Base-by-base conservation (phyloP, 2,888 invertebrate genomes). In the Furcula furcula region DNA sequence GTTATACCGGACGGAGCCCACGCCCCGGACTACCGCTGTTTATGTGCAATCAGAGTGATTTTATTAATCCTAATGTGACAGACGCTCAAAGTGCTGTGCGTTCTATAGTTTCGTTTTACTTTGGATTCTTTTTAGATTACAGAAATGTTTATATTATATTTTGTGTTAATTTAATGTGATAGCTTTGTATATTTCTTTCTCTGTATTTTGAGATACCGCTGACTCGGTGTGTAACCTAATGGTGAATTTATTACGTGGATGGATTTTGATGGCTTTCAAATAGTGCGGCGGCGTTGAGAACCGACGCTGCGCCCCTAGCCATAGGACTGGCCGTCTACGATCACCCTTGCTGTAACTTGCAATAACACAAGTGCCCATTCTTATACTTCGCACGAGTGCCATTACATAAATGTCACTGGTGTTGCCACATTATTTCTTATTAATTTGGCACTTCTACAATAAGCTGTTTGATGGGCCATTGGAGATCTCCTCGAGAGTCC, bases 121-220 rank as follows among this genome's bases (percentile, higher is more conserved):
- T 85, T 78, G 74, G 77, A 76, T 80, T 75, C 53, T 71, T 78
- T 83, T 83, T 80, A 79, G 79, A 76, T 76, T 76, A 80, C 77
- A 82, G 63, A 77, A 69, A 82, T 84, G 83, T 85, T 83, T 76
- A 81, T 85, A 82, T 76, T 85, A 83, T 86, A 84, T 85, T 85
- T 82, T 87, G 84, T 82, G 79, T 87, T 86, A 82, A 81, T 83
- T 85, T 86, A 81, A 87, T 84, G 85, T 86, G 86, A 86, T 86
- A 86, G 85, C 82, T 83, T 84, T 88, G 85, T 87, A 88, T 81
- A 86, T 85, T 88, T 76, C 65, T 84, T 84, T 82, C 77, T 78
- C 52, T 51, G 62, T 70, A 64, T 35, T 41, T 50, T 65, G 75
- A 78, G 76, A 72, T 68, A 62, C 48, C 52, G 56, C 58, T 46